Conservation (phyloP, 1,140 invertebrate species). For the Drosophila orena region DNA sequence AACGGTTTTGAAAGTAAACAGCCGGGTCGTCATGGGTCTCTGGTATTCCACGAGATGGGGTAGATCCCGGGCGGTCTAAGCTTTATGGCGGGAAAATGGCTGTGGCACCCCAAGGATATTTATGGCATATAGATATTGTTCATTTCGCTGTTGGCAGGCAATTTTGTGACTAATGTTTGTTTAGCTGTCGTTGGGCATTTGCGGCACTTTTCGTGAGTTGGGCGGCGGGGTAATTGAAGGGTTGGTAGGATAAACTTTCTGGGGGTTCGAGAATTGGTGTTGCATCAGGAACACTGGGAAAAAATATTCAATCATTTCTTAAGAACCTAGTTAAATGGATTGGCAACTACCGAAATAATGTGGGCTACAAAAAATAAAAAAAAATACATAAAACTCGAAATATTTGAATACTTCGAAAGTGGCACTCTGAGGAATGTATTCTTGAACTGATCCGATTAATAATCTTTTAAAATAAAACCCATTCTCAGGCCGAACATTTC, state of each 20-base stretch:
- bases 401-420: background rate
- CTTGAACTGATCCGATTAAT: no score
- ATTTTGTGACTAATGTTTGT: slow-evolving; percentile 83
- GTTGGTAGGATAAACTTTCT: slow-evolving; percentile 8
- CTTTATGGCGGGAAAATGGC: slow-evolving; percentile 3
- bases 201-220: slow-evolving; percentile 34
- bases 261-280: background rate
- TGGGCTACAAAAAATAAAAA: no score
- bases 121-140: slow-evolving; percentile 78
- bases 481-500: background rate
- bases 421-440: background rate
- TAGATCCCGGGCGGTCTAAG: slow-evolving; percentile 14
- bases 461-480: background rate
- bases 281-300: background rate
- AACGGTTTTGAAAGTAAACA: slow-evolving; percentile 83
- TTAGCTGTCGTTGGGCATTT: slow-evolving; percentile 80
- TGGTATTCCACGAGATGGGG: slow-evolving; percentile 36
- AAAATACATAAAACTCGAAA: no score
- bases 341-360: no score
- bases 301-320: background rate
- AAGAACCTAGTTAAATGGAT: no score
- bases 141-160: slow-evolving; percentile 78
- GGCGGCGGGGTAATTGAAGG: slow-evolving; percentile 16
- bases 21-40: slow-evolving; percentile 70
- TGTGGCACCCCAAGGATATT: slow-evolving; percentile 63